Evolutionary conservation across 2,797 vertebrate species (phyloP), one percentile per base, ranked within the genome.

Genomic region (Atherinosoma microstoma): DNA sequence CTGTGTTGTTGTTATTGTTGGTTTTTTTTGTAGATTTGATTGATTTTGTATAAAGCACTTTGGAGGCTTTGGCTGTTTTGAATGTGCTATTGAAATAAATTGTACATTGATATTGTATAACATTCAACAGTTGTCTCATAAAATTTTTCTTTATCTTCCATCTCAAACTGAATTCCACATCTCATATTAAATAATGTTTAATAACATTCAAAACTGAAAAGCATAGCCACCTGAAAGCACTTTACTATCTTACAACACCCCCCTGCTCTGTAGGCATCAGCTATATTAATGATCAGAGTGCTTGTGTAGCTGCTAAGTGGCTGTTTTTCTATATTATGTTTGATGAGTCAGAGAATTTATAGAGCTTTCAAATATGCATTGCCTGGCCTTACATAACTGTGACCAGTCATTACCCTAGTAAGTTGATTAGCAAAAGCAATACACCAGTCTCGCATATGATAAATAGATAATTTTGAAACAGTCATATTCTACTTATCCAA

Each of bases 211-310:
- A 51, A 35, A 36, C 15, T 29, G 22, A 47, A 51, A 18, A n/a
- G 58, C 47, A 58, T 45, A 15, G n/a, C 56, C 27, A 47, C 54
- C 8, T 68, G 56, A 68, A 68, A 68, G 40, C 66, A 45, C 20
- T 35, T 58, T 13, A 58, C 8, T 13, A 51, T 58, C 53, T 54
- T 29, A 27, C 12, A 54, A 27, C 24, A 54, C 6, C 27, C 53
- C 22, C 30, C 58, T 13, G 13, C 47, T 22, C 16, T 8, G 56
- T 34, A n/a, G 54, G 40, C 38, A 68, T 68, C 40, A 32, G 18
- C 22, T 68, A 49, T 35, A 34, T 20, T 27, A 24, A 35, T 49
- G 27, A 47, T 45, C n/a, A 35, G 56, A 49, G 57, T 34, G 40
- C 40, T n/a, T 18, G 42, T 22, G 42, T 18, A 59, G 32, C 9